A percentile compares a stretch with the other conserved stretches of the same genome.
phyloP scores from a whole-genome alignment of 2,888 invertebrate species.

The Metopia argyrocephala region DNA sequence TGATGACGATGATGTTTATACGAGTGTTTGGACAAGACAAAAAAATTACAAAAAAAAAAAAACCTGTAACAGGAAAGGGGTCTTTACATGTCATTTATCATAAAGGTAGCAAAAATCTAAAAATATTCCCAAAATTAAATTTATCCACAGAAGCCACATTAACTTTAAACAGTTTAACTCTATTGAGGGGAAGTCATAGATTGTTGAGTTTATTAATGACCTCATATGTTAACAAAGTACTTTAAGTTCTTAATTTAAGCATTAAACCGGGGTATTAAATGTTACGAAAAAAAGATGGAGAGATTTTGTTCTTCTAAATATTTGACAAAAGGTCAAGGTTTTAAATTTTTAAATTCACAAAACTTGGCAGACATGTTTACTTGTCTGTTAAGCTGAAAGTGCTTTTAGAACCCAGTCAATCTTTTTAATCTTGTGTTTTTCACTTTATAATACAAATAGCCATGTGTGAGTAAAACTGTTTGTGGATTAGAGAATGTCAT shows the following conservation, averaged over 20 bases:
- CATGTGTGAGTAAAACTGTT: no score
- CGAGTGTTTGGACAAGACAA: no score
- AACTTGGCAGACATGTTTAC: conserved; percentile 75
- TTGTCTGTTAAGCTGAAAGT: conserved; percentile 37
- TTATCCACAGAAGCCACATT: conserved; percentile 12
- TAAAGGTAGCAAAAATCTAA: conserved; percentile 10
- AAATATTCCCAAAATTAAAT: conserved; percentile 15
- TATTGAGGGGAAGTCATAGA: not conserved
- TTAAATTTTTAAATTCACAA: conserved; percentile 63
- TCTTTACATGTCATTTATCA: conserved; percentile 14
- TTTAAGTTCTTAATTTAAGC: conserved; percentile 72
- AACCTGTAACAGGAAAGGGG: no score
- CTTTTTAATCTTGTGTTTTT: no score
- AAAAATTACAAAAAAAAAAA: no score
- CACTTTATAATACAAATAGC: no score
- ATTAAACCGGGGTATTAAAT: no score
- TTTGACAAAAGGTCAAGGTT: conserved; percentile 53
- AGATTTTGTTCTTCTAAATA: not conserved
- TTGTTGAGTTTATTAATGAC: conserved; percentile 71
- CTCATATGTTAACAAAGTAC: conserved; percentile 72
- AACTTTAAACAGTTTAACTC: not conserved
- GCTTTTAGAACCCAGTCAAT: no score
- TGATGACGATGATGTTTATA: no score
- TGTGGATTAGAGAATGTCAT: no score
- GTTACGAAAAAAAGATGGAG: no score